Percentiles rank a stretch among this genome's conserved stretches.
Evolutionary conservation across 2,113 vertebrate genomes (phyloP).

Genomic region (Myotis brandtii): DNA sequence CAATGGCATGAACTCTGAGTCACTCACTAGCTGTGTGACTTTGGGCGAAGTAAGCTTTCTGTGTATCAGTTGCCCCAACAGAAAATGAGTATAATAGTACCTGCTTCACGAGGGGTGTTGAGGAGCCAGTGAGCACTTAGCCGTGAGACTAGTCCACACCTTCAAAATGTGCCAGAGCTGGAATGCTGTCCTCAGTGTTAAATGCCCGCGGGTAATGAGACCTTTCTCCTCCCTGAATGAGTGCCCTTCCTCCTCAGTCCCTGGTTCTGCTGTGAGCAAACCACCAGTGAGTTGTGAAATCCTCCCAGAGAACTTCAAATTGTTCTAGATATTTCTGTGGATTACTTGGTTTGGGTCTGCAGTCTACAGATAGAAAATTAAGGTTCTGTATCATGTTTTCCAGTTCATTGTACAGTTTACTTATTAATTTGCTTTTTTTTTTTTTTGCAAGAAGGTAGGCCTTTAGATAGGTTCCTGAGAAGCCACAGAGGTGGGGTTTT

Average conservation of each 20-base stretch:
- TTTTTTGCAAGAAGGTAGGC: background rate
- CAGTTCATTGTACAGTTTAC: background rate
- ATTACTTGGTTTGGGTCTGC: background rate
- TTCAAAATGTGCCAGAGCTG: background rate
- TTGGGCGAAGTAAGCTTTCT: background rate
- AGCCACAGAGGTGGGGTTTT: background rate
- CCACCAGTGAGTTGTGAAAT: background rate
- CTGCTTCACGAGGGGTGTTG: background rate
- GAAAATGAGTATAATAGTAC: background rate
- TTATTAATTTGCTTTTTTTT: background rate
- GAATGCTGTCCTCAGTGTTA: background rate
- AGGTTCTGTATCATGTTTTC: background rate
- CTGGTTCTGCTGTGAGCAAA: background rate
- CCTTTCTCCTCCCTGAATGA: background rate
- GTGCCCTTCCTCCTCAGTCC: background rate
- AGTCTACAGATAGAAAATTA: background rate
- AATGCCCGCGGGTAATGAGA: background rate
- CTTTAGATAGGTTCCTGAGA: background rate
- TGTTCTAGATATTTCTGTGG: background rate
- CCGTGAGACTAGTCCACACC: background rate
- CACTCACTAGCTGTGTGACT: background rate
- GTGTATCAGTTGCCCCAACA: background rate
- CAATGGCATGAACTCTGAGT: background rate
- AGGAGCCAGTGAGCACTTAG: background rate
- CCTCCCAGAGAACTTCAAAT: background rate